Base-by-base conservation (phyloP, 2,797 vertebrate species). In the Phoxinus dragarum region DNA sequence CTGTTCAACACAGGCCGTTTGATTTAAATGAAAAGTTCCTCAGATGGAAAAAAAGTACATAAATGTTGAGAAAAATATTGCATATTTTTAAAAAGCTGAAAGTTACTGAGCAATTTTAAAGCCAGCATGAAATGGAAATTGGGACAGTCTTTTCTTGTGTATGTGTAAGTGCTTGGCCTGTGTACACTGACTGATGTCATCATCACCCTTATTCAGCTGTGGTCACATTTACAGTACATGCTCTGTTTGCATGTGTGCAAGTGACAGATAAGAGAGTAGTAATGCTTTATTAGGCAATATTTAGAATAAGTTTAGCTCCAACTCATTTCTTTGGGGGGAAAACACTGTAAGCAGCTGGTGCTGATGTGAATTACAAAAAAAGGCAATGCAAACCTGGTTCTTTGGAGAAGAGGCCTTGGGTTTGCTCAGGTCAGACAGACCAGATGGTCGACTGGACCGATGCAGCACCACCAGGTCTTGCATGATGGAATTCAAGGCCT, bases 401-500 rank as follows among this genome's bases (percentile, higher is more conserved):
- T 98, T 98, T 89, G 98, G 97, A 0, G 97, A 98, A 73, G 96
- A 96, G 90, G 96, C 95, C 93, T 99, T 99, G 91, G 96, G 93
- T 93, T 97, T 98, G 87, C 94, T 95, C 85, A 96, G 92, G 94
- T 99, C 98, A 82, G 97, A 93, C 91, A 97, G 93, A 85, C 96
- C 91, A 81, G 95, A 95, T 90, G 98, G 97, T 92, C 97, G 95
- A 92, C 97, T 98, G 82, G 98, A 97, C 91, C 97, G 99, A 89
- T 99, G 98, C 90, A 99, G 96, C 91, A 98, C 98, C 89, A 96
- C 98, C 96, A 99, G 94, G 94, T 99, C 98, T 95, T 99, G 97
- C 98, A 99, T 98, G 95, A 99, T 99, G 77, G 98, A 99, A 92
- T 99, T 97, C 94, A 99, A 95, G 89, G 96, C 98, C 95, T 99